Evolutionary conservation across 2,113 vertebrate genomes (phyloP), one percentile per base, ranked within the genome.

Genomic region (Circaetus cinerascens): DNA sequence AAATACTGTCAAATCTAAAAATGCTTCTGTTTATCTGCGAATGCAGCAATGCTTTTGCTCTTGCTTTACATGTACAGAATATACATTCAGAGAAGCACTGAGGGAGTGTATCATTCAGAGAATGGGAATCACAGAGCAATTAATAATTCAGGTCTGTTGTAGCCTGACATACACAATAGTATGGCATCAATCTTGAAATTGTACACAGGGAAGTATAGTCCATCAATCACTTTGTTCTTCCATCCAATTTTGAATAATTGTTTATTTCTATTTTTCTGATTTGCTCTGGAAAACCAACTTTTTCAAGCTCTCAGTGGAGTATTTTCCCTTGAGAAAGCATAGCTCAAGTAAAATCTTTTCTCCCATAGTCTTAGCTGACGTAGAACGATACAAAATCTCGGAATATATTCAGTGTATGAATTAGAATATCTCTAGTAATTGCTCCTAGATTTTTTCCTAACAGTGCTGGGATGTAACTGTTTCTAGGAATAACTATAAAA

Each of bases 131-230:
- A 79, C 46, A 67, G 32, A 84, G 41, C 64, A 96, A 97, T 97
- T 94, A 97, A 95, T 97, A 93, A 96, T 97, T 96, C 94, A 96
- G 66, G 38, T 82, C 92, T 93, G 51, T 94, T 95, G 40, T 95
- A 94, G 40, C 7, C 64, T 96, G 86, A 90, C 86, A 73, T 46
- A 36, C 63, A 72, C 30, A 91, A 88, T 83, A 79, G 55, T 34
- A 55, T 81, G 62, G 53, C 43, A 88, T 95, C 86, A 95, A 21
- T 78, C 77, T 86, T 81, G 78, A 79, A 93, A 91, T 26, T 69
- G 30, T 84, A 59, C 22, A 26, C 15, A 30, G 36, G 16, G 27
- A 89, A 88, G 59, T 66, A 17, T 19, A 80, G 43, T 56, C 68
- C 50, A 93, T 97, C 90, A 83, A 78, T 96, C 72, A 72, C 41